Evolutionary conservation across 23 tunicate genomes (phyloP), one percentile per base, ranked within the genome.

Genomic region (Styela plicata): DNA sequence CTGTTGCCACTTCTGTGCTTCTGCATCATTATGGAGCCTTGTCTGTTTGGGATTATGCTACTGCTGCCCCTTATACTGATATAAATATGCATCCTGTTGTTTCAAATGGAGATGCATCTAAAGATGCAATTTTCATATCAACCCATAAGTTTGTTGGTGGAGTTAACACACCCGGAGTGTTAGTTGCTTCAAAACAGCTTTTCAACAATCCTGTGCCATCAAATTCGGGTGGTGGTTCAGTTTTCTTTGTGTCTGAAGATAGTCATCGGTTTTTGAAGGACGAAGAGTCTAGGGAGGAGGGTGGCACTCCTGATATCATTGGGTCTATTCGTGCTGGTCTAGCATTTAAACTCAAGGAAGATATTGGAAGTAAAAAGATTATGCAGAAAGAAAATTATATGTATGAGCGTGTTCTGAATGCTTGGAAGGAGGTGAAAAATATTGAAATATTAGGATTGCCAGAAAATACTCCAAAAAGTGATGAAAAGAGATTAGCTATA

Each of bases 141-240:
- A 84, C 90, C 69, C 99, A 96, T 63, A 96, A 96, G 64, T 96
- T 96, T 80, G 66, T 92, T 24, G 99, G 99, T 31, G 99, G 99
- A 26, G 99, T 96, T 33, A 89, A 91, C 57, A 80, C 88, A 57
- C 97, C 99, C 31, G 88, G 88, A 24, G 70, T 85, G 24, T 77
- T 85, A 3, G 79, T 85, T 1, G 84, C 73, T 16, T 13, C 57
- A 22, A 85, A 85, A 33, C 30, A 30, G 13, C 88, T 85, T 33
- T 63, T 85, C 3, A 2, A 1, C 30, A 85, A 85, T 64, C 83
- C 62, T 26, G 75, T 85, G 31, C 88, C 88, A 20, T 37, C 85
- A 5, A 63, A 69, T 34, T 35, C 33, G 28, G 88, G 88, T 35
- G 88, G 88, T 0, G 88, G 88, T 34, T 69, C 88, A 17, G 88